A percentile compares a stretch with the other conserved stretches of the same genome.
phyloP scores from a whole-genome alignment of 2,113 vertebrate genomes.

The Hylia prasina region DNA sequence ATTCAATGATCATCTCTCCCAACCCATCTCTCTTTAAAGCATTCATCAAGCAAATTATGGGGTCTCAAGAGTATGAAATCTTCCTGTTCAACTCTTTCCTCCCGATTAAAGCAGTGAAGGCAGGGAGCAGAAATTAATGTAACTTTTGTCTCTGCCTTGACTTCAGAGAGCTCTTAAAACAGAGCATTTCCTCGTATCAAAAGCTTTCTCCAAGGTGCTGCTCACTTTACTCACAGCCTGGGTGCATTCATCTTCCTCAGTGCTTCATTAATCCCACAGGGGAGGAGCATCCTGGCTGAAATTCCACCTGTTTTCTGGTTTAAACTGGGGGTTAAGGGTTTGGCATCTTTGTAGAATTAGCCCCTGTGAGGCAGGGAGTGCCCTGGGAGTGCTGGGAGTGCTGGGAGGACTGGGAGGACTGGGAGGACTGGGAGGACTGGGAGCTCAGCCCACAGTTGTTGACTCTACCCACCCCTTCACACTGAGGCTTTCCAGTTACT shows the following conservation, averaged over 20 bases:
- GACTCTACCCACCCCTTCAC: neutral
- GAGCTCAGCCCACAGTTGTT: neutral
- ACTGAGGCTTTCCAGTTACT: neutral
- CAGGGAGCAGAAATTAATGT: conserved; percentile 2
- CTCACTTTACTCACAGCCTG: neutral
- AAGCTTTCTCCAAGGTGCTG: conserved; percentile 42
- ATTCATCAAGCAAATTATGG: neutral
- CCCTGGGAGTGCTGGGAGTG: neutral
- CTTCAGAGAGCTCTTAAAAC: conserved; percentile 38
- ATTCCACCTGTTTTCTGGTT: neutral
- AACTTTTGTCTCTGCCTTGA: conserved; percentile 38
- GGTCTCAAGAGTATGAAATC: neutral
- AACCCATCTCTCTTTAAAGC: conserved; percentile 22
- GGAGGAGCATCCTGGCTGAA: conserved; percentile 6
- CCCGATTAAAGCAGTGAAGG: conserved; percentile 10
- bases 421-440: neutral
- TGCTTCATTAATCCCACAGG: conserved; percentile 17
- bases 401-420: neutral
- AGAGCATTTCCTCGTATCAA: conserved; percentile 4
- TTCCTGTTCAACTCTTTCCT: neutral
- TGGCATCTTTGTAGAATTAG: neutral
- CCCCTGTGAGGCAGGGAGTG: neutral
- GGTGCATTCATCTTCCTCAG: conserved; percentile 3
- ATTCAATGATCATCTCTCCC: conserved; percentile 2
- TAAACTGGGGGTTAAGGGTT: neutral